phyloP scores from a whole-genome alignment of 2,797 vertebrate genomes.

The Heteromormyrus szaboi region DNA sequence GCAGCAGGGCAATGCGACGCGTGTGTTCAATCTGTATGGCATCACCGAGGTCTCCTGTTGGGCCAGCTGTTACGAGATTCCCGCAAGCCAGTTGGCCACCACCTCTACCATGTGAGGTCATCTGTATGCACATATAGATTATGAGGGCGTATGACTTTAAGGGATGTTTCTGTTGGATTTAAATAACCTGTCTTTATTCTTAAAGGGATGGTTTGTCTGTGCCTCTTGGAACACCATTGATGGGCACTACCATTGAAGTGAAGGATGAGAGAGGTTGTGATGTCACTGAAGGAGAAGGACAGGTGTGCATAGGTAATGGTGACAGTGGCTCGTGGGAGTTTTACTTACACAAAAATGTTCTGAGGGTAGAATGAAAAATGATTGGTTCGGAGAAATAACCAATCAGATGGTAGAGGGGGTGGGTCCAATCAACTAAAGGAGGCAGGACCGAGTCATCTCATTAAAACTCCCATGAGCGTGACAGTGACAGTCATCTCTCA shows the following conservation, averaged over 20 bases:
- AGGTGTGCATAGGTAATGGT: constrained; percentile 79
- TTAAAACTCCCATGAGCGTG: neutral
- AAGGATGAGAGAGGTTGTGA: constrained; percentile 61
- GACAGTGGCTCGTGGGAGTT: neutral
- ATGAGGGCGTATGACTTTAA: neutral
- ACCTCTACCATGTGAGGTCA: neutral
- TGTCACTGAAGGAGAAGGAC: constrained; percentile 79
- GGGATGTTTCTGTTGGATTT: neutral
- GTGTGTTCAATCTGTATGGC: constrained; percentile 87
- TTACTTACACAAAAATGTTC: neutral
- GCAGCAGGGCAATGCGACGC: constrained; percentile 73
- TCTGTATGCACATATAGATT: neutral
- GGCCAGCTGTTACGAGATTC: constrained; percentile 77
- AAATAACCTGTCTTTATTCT: neutral
- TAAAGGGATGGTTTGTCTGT: constrained; percentile 55
- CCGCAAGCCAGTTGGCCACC: constrained; percentile 44
- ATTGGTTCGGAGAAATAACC: neutral
- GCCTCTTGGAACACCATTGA: constrained; percentile 74
- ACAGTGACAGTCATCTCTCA: neutral
- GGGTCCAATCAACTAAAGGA: neutral
- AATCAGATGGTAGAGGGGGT: neutral
- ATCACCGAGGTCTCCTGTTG: constrained; percentile 95
- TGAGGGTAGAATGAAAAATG: neutral
- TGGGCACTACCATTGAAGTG: constrained; percentile 79
- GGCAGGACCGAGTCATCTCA: neutral